A percentile compares a stretch with the other conserved stretches of the same genome.
These are phyloP conservation scores for Mus musculus DNA, from an alignment of 2,113 vertebrate genomes.

Conservation along the genomic window GRCm39 chr7:78145501-78146000, in stretches of 20 bases:
- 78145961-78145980: not conserved
- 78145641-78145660: not conserved
- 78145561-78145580: no score
- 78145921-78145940: not conserved
- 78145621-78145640: not conserved
- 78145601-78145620: not conserved
- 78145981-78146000: not conserved
- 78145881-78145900: constrained; percentile 71
- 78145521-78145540: not conserved
- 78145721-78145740: constrained; percentile 62
- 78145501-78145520: not conserved
- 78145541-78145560: not conserved
- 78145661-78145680: not conserved
- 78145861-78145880: constrained; percentile 71
- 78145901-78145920: constrained; percentile 60
- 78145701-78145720: no score
- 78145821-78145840: constrained; percentile 81
- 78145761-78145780: constrained; percentile 77
- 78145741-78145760: constrained; percentile 79
- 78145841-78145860: constrained; percentile 78
- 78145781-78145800: constrained; percentile 70
- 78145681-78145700: not conserved
- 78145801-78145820: constrained; percentile 80
- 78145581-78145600: accelerated
- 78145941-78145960: not conserved